Evolutionary conservation across 2,797 vertebrate species (phyloP).

Genomic region (Acrocephalus scirpaceus): DNA sequence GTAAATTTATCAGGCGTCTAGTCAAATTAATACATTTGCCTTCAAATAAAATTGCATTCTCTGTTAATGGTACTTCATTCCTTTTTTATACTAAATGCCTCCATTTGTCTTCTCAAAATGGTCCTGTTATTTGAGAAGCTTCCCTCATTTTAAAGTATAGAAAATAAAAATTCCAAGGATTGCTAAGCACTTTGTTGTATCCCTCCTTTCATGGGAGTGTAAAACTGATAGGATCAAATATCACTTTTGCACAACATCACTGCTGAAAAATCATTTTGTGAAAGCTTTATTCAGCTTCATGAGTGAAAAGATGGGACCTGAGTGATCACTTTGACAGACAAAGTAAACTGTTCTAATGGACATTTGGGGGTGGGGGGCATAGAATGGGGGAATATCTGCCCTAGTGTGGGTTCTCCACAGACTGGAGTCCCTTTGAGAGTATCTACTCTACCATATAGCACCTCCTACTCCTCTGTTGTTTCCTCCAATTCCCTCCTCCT

Average conservation of each 20-base stretch:
- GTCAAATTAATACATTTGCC: not conserved
- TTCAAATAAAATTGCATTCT: not conserved
- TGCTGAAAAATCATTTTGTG: not conserved
- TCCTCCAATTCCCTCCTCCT: not conserved
- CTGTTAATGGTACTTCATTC: not conserved
- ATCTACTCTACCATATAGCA: not conserved
- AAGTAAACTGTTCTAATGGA: not conserved
- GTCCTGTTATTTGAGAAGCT: not conserved
- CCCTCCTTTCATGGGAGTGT: not conserved
- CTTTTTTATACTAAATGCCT: not conserved
- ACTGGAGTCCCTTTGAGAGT: not conserved
- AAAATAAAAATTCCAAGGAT: not conserved
- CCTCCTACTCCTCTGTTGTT: not conserved
- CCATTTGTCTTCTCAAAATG: not conserved
- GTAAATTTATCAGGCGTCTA: not conserved
- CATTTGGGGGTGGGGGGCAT: not conserved
- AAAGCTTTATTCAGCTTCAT: not conserved
- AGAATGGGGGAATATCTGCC: not conserved
- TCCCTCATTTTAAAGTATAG: not conserved
- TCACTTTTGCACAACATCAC: not conserved
- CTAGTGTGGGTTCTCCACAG: not conserved
- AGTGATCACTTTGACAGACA: not conserved
- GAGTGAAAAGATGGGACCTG: not conserved
- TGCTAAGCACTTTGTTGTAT: not conserved
- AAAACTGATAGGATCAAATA: not conserved